Evolutionary conservation across 2,888 invertebrate species (phyloP).

Genomic region (Pecten maximus): DNA sequence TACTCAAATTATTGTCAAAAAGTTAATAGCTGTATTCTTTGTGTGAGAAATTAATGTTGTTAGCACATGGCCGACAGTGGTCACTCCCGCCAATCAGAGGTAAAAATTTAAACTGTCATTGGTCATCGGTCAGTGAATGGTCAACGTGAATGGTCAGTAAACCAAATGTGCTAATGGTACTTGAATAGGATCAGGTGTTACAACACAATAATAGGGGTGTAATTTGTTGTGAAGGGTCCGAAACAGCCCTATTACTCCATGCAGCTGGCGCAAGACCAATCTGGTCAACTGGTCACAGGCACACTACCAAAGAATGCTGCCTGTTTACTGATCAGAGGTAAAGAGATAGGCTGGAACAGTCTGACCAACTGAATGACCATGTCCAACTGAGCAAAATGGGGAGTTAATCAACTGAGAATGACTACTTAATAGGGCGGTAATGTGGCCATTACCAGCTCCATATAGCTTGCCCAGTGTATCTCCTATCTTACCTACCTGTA

Average conservation of each 20-base stretch:
- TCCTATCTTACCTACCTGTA: neutral
- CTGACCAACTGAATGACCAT: conserved; percentile 20
- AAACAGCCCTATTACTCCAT: neutral
- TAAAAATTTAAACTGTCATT: neutral
- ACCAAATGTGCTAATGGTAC: neutral
- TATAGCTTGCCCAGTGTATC: neutral
- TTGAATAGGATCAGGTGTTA: conserved; percentile 2
- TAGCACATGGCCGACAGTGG: conserved; percentile 1
- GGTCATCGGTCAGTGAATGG: conserved; percentile 16
- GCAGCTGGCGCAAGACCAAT: conserved; percentile 17
- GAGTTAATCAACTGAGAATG: conserved; percentile 26
- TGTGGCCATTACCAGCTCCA: conserved; percentile 2
- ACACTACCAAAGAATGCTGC: conserved; percentile 14
- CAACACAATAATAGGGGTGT: neutral
- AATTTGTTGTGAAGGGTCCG: conserved; percentile 17
- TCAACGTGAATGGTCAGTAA: neutral
- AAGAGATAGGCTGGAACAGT: neutral
- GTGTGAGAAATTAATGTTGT: neutral
- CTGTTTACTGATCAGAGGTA: neutral
- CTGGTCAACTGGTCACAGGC: neutral
- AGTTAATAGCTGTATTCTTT: neutral
- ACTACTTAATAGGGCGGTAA: conserved; percentile 23
- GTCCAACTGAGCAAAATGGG: neutral
- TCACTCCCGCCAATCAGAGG: neutral
- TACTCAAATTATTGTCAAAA: neutral